These are phyloP conservation scores for Hylomyscus alleni DNA, from an alignment of 2,797 vertebrate species.

Conservation along the genomic window DNA sequence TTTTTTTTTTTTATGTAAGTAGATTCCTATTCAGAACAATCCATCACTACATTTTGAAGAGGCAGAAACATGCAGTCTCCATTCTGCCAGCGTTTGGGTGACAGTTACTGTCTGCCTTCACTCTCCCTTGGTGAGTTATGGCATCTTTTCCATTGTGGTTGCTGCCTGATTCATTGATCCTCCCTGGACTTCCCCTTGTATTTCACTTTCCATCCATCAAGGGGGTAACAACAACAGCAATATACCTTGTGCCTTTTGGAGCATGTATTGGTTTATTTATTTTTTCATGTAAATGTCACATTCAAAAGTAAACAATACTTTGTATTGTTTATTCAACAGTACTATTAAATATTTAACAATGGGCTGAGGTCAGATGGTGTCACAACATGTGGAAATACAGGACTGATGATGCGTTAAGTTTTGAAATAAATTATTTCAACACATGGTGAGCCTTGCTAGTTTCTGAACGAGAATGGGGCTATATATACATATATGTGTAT, in stretches of 20 bases:
- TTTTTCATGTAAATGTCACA: constrained; percentile 77
- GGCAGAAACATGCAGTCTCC: neutral
- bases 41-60: neutral
- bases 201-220: constrained; percentile 31
- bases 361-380: constrained; percentile 79
- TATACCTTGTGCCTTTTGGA: constrained; percentile 51
- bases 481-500: neutral
- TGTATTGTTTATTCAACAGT: constrained; percentile 79
- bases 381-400: constrained; percentile 76
- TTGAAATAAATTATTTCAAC: constrained; percentile 84
- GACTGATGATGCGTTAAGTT: constrained; percentile 74
- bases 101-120: constrained; percentile 26
- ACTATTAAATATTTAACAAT: constrained; percentile 82
- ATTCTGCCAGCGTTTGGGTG: constrained; percentile 29
- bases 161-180: constrained; percentile 9
- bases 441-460: constrained; percentile 50
- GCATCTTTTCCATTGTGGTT: constrained; percentile 40
- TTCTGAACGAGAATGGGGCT: constrained; percentile 66
- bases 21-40: constrained; percentile 38
- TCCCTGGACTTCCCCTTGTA: neutral
- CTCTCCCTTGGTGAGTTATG: constrained; percentile 15
- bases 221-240: neutral
- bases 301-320: constrained; percentile 83
- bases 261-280: constrained; percentile 50
- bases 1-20: constrained; percentile 65